Base-by-base conservation (phyloP, 2,113 vertebrate species). In the Bufo bufo region DNA sequence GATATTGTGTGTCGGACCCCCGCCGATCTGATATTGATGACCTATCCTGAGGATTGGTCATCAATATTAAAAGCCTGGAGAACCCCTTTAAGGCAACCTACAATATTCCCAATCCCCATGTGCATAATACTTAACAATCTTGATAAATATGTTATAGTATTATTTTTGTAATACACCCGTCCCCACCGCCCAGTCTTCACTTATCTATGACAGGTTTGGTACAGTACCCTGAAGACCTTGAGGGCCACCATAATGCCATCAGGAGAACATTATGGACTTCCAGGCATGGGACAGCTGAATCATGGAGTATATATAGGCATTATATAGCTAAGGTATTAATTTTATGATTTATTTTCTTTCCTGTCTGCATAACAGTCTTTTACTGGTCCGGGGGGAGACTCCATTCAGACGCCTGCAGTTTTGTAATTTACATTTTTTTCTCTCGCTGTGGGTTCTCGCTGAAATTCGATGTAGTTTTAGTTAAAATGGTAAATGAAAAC, bases 331-430 rank as follows among this genome's bases (percentile, higher is more conserved):
- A 88, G 87, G 87, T 88, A 88, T 88, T 88, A 84, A 84, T 88
- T 84, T 84, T 84, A 88, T 88, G 87, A 88, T 88, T 84, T 88
- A 88, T 88, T 88, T 84, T 84, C 87, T 82, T 88, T 88, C 87
- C 87, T 88, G 87, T 88, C 87, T 88, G 87, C 58, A 88, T 78
- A 78, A 82, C 81, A 88, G 82, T 69, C 59, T 84, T 84, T 88
- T 88, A 88, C 72, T 19, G 61, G 87, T 65, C 87, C 50, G 6
- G 49, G 59, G 87, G 87, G 87, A 88, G 74, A 66, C 87, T 84
- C 50, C 7, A 17, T 63, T 78, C 81, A 88, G 87, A 88, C 72
- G 80, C 87, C 81, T 84, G 87, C 72, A 84, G 87, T 84, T 88
- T 84, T 54, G 81, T 49, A 77, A 88, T 88, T 77, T 77, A 88